phyloP scores from a whole-genome alignment of 2,113 vertebrate genomes.

The Proterorhinus semilunaris region DNA sequence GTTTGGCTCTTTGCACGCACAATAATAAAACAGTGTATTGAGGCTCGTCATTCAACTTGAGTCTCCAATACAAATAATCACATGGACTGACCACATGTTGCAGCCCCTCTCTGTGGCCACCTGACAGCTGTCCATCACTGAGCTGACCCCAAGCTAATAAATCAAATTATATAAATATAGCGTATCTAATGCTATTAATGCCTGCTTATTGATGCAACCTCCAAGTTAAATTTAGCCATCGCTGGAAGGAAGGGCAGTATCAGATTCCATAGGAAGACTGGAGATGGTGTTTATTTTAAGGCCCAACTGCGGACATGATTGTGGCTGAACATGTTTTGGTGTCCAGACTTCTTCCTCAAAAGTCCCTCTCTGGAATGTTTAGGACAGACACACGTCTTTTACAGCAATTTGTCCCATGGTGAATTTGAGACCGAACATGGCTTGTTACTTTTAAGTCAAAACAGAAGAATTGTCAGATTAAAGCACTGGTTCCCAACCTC shows the following conservation, averaged over 20 bases:
- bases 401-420: neutral
- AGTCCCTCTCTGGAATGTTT: conserved; percentile 33
- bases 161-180: conserved; percentile 69
- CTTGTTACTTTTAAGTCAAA: too few species aligned
- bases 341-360: conserved; percentile 37
- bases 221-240: conserved; percentile 57
- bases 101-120: conserved; percentile 22
- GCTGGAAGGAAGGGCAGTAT: conserved; percentile 59
- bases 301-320: conserved; percentile 51
- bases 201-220: conserved; percentile 60
- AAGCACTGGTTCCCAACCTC: too few species aligned
- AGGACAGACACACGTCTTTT: neutral
- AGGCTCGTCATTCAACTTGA: conserved; percentile 68
- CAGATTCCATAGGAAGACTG: conserved; percentile 55
- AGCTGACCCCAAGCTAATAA: conserved; percentile 52
- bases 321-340: conserved; percentile 48
- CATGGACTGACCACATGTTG: conserved; percentile 56
- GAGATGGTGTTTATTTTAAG: conserved; percentile 67
- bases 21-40: conserved; percentile 45
- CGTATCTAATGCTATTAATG: conserved; percentile 65
- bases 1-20: conserved; percentile 17
- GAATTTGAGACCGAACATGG: too few species aligned
- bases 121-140: conserved; percentile 70
- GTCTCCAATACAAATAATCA: conserved; percentile 76
- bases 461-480: too few species aligned